phyloP scores from a whole-genome alignment of 1,140 invertebrate species.

The Drosophila eugracilis region DNA sequence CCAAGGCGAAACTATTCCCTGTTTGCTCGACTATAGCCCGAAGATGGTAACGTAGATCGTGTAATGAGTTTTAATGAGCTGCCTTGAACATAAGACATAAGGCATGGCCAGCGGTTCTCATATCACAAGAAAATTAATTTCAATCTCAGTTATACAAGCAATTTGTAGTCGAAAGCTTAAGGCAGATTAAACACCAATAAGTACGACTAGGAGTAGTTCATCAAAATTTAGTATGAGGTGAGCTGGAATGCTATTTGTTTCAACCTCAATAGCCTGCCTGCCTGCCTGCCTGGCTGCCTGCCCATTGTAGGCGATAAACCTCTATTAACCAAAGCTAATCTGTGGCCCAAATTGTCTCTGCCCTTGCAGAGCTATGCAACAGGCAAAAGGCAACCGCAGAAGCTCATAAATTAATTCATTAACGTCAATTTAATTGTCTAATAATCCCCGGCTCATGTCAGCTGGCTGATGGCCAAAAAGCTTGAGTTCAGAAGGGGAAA shows the following conservation, averaged over 20 bases:
- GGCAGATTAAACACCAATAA: background rate
- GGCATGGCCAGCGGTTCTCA: conserved; percentile 1
- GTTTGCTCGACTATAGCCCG: background rate
- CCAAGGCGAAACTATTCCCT: conserved; percentile 55
- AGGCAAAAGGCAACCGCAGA: conserved; percentile 45
- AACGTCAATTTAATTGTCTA: conserved; percentile 78
- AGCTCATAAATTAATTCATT: conserved; percentile 81
- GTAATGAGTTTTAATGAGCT: conserved; percentile 65
- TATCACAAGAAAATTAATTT: conserved; percentile 29
- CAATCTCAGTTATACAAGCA: background rate
- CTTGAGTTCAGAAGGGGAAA: background rate
- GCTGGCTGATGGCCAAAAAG: conserved; percentile 44
- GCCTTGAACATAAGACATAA: conserved; percentile 15
- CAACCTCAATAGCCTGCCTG: conserved; percentile 11
- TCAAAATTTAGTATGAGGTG: background rate
- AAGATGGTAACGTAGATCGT: conserved; percentile 1
- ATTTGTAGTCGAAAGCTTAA: background rate
- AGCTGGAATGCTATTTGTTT: background rate
- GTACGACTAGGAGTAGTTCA: no score
- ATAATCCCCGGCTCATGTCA: conserved; percentile 58
- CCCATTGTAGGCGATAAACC: conserved; percentile 30
- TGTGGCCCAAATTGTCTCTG: conserved; percentile 47
- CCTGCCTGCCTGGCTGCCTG: no score
- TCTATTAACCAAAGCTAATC: conserved; percentile 38
- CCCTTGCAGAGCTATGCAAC: conserved; percentile 45